Base-by-base conservation (phyloP, 2,888 invertebrate genomes). In the Tipula confusa region DNA sequence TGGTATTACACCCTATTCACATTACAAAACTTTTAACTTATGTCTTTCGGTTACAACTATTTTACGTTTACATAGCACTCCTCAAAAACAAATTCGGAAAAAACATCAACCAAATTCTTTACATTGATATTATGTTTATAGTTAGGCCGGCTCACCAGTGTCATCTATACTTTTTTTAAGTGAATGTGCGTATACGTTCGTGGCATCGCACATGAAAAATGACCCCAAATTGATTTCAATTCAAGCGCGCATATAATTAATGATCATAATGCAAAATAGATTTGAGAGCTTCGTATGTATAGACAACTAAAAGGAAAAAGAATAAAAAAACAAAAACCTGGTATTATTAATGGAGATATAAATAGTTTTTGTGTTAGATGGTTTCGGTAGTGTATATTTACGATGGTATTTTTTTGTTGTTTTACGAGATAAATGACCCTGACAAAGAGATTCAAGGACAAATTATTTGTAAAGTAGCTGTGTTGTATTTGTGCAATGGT, bases 201-300 rank as follows among this genome's bases (percentile, higher is more conserved):
- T 82, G 82, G 82, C 82, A n/a, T n/a, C n/a, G n/a, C n/a, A n/a
- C n/a, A 82, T 82, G 82, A 82, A 82, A 82, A 82, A 82, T 82
- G 82, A 82, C 82, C 82, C 38, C 38, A 82, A 82, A 36, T 36
- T 82, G 82, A 36, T 82, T 82, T 82, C 82, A 36, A 82, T 82
- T 28, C 82, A 36, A 82, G 36, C 38, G 28, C 82, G 82, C 82
- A 82, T 36, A 82, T 82, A 82, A 82, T 82, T 82, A 82, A 82
- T 82, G 82, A 38, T 82, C 13, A 24, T 24, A 64, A 64, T 64
- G 64, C 64, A 64, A 64, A 64, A 64, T 64, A 64, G 64, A 82
- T 18, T 28, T 31, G 24, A 79, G 24, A 82, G 33, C 29, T 29
- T 29, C n/a, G 31, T n/a, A n/a, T n/a, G n/a, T n/a, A n/a, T n/a